Percentiles rank a stretch among this genome's conserved stretches.
These are phyloP conservation scores for Volucella inflata DNA, from an alignment of 2,888 invertebrate genomes.

Conservation along the genomic window DNA sequence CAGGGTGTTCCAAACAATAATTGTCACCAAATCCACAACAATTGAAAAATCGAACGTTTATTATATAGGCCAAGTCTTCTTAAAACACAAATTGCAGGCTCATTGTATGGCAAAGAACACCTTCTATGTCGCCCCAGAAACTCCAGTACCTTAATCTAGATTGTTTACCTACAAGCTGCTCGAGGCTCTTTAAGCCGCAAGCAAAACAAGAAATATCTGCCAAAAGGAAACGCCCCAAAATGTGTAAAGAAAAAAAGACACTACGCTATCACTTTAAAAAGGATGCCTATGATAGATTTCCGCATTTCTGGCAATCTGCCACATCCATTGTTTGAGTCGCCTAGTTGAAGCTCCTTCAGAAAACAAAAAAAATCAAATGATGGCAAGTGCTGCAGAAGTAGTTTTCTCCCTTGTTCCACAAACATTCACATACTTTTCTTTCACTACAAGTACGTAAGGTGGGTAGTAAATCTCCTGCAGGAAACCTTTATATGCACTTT, in stretches of 20 bases:
- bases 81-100: too few relatives aligned
- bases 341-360: constrained; percentile 58
- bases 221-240: constrained; percentile 47
- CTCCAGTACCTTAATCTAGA: background rate
- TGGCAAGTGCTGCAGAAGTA: constrained; percentile 43
- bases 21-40: too few relatives aligned
- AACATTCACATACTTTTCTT: constrained; percentile 32
- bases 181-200: background rate
- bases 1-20: too few relatives aligned
- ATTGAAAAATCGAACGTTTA: too few relatives aligned
- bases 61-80: too few relatives aligned
- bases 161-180: background rate
- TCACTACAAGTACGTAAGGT: background rate
- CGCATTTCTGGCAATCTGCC: constrained; percentile 64
- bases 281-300: constrained; percentile 59
- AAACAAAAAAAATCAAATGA: constrained; percentile 28
- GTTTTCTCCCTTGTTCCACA: constrained; percentile 26
- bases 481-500: background rate
- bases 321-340: constrained; percentile 57
- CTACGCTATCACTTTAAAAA: constrained; percentile 21
- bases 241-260: background rate
- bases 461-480: constrained; percentile 22
- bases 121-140: background rate
- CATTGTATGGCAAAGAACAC: background rate
- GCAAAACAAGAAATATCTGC: constrained; percentile 10